Percentiles rank a stretch among this genome's conserved stretches.
phyloP scores from a whole-genome alignment of 2,113 vertebrate genomes.

The Hemicordylus capensis region DNA sequence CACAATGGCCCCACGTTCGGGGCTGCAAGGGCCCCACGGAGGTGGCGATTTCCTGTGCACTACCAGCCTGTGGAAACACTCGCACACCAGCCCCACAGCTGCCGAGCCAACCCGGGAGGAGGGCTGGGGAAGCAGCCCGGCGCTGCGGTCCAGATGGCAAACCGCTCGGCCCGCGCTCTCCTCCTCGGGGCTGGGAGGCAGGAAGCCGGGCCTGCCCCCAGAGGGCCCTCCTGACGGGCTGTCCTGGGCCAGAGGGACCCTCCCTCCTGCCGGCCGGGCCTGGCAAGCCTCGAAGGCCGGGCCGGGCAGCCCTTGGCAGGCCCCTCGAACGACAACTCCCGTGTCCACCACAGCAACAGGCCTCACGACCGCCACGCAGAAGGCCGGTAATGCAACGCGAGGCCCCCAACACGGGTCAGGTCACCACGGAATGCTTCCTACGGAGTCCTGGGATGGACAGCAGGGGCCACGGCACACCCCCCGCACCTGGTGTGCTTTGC shows the following conservation, averaged over 20 bases:
- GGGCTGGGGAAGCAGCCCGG: constrained; percentile 76
- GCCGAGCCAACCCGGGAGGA: constrained; percentile 82
- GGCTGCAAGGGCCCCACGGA: constrained; percentile 78
- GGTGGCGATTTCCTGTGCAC: constrained; percentile 84
- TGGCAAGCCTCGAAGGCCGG: too few species aligned
- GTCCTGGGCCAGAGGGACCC: not conserved
- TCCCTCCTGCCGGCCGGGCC: not conserved
- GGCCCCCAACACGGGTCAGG: too few species aligned
- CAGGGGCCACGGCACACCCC: too few species aligned
- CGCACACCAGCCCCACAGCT: constrained; percentile 80
- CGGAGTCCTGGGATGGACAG: too few species aligned
- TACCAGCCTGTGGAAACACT: constrained; percentile 86
- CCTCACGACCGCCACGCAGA: too few species aligned
- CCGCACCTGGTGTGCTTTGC: too few species aligned
- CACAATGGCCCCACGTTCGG: constrained; percentile 81
- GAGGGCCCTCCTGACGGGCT: not conserved
- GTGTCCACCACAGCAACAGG: too few species aligned
- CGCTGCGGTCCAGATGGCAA: constrained; percentile 79
- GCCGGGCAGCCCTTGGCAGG: too few species aligned
- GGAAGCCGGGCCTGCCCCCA: constrained; percentile 26
- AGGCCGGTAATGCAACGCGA: too few species aligned
- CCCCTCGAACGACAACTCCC: too few species aligned
- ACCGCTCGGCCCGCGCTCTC: constrained; percentile 37
- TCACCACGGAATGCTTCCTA: too few species aligned
- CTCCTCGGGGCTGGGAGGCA: not conserved